phyloP scores from a whole-genome alignment of 2,113 vertebrate species.

The Hassar affinis region DNA sequence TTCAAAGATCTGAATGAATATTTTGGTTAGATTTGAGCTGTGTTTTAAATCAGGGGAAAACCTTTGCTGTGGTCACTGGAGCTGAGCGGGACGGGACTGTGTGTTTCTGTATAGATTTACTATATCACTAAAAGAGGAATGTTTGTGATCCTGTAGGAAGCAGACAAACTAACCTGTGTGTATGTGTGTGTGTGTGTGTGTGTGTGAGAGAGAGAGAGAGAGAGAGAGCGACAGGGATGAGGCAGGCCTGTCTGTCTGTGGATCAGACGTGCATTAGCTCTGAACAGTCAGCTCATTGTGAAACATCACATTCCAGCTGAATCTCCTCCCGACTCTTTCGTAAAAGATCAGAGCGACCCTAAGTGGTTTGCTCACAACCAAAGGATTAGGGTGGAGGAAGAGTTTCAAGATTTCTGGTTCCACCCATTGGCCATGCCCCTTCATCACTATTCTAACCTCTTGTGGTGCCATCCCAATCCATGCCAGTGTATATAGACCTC shows the following conservation, averaged over 20 bases:
- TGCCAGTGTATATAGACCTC: not conserved
- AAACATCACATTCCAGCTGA: conserved; percentile 72
- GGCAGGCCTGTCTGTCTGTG: conserved; percentile 81
- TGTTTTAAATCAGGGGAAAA: not conserved
- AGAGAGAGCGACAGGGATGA: conserved; percentile 61
- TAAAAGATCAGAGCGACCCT: conserved; percentile 15
- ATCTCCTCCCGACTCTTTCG: conserved; percentile 11
- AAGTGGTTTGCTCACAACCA: not conserved
- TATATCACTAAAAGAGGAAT: not conserved
- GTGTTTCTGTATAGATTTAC: not conserved
- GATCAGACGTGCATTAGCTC: conserved; percentile 71
- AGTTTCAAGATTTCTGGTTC: not conserved
- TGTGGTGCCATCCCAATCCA: not conserved
- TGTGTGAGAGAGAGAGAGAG: conserved; percentile 56
- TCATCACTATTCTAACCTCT: not conserved
- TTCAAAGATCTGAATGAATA: not conserved
- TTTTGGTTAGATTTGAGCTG: not conserved
- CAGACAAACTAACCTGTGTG: conserved; percentile 22
- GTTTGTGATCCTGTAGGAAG: not conserved
- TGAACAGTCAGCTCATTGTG: conserved; percentile 80
- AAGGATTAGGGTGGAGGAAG: not conserved
- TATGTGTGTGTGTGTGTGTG: conserved; percentile 22
- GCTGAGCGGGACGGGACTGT: not conserved
- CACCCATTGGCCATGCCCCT: conserved; percentile 3
- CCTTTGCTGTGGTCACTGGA: not conserved